These are phyloP conservation scores for Leucania comma DNA, from an alignment of 2,888 invertebrate genomes.

Conservation along the genomic window DNA sequence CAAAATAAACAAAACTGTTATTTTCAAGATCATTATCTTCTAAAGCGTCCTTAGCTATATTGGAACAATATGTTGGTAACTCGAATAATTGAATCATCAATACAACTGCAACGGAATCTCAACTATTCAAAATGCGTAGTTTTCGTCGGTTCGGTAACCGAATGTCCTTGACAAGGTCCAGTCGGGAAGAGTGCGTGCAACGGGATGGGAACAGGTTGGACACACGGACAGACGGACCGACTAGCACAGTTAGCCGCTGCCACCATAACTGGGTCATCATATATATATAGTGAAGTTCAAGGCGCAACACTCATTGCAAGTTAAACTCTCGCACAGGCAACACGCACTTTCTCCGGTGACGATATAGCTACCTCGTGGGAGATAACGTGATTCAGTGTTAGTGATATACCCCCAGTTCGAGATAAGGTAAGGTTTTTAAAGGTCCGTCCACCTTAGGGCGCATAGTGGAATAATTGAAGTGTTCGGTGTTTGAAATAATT, in stretches of 20 bases:
- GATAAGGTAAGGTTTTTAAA: slow-evolving; percentile 82
- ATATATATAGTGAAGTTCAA: slow-evolving; percentile 96
- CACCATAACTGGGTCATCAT: slow-evolving; percentile 94
- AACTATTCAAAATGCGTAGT: slow-evolving; percentile 27
- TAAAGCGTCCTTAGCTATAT: not conserved
- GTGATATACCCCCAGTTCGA: slow-evolving; percentile 80
- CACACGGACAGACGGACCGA: slow-evolving; percentile 78
- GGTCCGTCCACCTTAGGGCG: slow-evolving; percentile 58
- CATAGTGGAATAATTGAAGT: slow-evolving; percentile 70
- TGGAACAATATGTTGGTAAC: not conserved
- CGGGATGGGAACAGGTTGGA: slow-evolving; percentile 85
- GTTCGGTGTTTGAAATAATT: slow-evolving; percentile 64
- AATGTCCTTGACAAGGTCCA: slow-evolving; percentile 77
- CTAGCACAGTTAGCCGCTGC: slow-evolving; percentile 87
- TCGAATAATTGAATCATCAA: not conserved
- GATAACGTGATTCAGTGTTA: slow-evolving; percentile 82
- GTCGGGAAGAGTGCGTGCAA: slow-evolving; percentile 76
- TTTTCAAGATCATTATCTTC: not conserved
- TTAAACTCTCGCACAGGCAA: slow-evolving; percentile 85
- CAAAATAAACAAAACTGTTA: slow-evolving; percentile 34
- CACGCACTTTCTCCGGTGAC: slow-evolving; percentile 89
- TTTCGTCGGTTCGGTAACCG: slow-evolving; percentile 56
- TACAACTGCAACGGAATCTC: slow-evolving; percentile 26
- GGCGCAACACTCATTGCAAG: slow-evolving; percentile 92
- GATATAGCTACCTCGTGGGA: slow-evolving; percentile 79